These are phyloP conservation scores for Artibeus jamaicensis DNA, from an alignment of 2,797 vertebrate genomes.

Conservation along the genomic window DNA sequence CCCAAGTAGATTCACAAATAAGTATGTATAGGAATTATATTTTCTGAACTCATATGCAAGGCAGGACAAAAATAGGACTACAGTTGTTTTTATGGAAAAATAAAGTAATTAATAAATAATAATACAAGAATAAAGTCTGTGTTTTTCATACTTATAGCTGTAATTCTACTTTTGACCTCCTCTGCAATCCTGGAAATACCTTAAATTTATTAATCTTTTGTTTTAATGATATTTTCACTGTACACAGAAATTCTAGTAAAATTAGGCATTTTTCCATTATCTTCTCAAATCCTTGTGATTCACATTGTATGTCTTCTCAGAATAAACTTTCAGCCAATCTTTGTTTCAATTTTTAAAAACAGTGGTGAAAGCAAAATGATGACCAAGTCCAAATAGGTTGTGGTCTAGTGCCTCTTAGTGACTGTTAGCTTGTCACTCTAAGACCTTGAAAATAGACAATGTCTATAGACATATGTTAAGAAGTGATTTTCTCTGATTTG, in stretches of 20 bases:
- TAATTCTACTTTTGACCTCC: background rate
- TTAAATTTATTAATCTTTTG: background rate
- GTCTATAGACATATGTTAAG: background rate
- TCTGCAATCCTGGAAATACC: background rate
- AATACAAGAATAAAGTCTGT: background rate
- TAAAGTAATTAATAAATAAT: background rate
- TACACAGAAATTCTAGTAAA: background rate
- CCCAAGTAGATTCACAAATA: background rate
- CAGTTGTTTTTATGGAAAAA: background rate
- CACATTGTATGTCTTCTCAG: background rate
- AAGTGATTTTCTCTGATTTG: background rate
- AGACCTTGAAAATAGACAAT: background rate
- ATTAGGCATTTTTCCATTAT: background rate
- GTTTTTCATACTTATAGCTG: background rate
- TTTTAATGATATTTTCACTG: background rate
- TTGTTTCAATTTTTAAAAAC: background rate
- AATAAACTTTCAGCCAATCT: background rate
- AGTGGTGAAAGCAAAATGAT: background rate
- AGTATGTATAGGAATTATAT: background rate
- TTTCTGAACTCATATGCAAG: background rate
- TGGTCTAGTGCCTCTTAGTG: background rate
- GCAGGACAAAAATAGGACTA: background rate
- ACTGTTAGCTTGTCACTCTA: background rate
- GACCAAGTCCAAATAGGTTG: background rate
- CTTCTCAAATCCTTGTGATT: background rate